phyloP scores from a whole-genome alignment of 30 jellyfish, hydroid and myxozoan species.

The Haliclystus octoradiatus region DNA sequence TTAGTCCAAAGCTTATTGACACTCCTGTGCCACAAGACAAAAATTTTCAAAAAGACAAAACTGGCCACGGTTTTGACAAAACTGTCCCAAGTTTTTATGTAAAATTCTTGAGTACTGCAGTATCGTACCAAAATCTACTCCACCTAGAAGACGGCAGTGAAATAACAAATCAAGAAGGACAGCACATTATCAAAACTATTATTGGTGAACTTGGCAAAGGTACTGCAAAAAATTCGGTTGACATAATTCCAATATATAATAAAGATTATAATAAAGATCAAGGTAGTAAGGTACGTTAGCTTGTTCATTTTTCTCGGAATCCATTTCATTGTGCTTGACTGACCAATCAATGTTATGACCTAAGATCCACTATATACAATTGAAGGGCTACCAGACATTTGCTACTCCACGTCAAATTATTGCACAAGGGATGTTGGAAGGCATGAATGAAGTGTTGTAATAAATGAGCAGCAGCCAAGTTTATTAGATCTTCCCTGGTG shows the following conservation, averaged over 20 bases:
- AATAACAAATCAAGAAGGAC: neutral
- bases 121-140: neutral
- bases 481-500: no score
- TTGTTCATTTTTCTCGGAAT: no score
- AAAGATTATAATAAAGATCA: neutral
- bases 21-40: no score
- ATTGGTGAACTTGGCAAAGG: neutral
- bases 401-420: no score
- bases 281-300: neutral
- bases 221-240: neutral
- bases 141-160: neutral
- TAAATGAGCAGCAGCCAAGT: no score
- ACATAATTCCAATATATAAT: neutral
- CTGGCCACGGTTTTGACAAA: neutral
- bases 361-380: no score
- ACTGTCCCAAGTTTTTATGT: neutral
- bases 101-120: neutral
- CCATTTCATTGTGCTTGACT: no score
- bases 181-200: neutral
- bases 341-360: no score
- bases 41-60: no score
- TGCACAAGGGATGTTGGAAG: no score
- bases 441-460: no score
- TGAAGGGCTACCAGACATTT: no score
- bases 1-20: neutral